Evolutionary conservation across 1,140 invertebrate genomes (phyloP).

Genomic region (Calliopsis andreniformis): DNA sequence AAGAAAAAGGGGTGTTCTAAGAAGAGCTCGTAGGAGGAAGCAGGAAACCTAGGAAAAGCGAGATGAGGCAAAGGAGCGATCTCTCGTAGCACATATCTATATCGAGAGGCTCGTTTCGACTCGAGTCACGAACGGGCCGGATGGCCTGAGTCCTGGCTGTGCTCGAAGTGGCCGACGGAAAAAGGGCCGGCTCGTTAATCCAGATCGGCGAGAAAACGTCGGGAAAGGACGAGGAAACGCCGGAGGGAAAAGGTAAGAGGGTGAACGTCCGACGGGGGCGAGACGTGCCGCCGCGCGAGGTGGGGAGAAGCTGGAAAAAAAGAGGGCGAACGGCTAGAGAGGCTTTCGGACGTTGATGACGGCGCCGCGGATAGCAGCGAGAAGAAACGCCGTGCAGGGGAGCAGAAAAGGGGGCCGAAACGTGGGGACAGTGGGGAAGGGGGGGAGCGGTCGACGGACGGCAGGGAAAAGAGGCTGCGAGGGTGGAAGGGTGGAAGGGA

Average conservation of each 20-base stretch:
- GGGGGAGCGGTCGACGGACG: not conserved
- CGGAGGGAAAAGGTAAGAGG: not conserved
- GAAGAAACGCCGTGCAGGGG: not conserved
- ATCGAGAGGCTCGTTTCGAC: conserved; percentile 50
- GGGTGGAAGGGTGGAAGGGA: not conserved
- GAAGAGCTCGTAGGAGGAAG: no score
- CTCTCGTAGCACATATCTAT: conserved; percentile 25
- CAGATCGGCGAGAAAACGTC: conserved; percentile 58
- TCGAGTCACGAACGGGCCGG: conserved; percentile 60
- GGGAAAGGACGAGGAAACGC: conserved; percentile 13
- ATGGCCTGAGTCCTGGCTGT: conserved; percentile 47
- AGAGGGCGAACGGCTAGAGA: conserved; percentile 7
- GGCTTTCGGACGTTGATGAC: conserved; percentile 39
- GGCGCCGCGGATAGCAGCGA: conserved; percentile 1
- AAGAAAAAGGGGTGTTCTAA: no score
- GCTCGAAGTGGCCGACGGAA: conserved; percentile 51
- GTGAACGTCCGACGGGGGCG: no score
- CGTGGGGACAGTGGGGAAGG: not conserved
- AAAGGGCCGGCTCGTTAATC: conserved; percentile 67
- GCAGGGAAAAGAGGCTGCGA: no score
- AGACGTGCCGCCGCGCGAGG: not conserved
- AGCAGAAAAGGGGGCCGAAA: not conserved
- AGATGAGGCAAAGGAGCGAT: conserved; percentile 20
- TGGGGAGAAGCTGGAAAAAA: not conserved
- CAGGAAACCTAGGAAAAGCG: no score